Conservation (phyloP, 2,113 vertebrate species). For the Passer domesticus region DNA sequence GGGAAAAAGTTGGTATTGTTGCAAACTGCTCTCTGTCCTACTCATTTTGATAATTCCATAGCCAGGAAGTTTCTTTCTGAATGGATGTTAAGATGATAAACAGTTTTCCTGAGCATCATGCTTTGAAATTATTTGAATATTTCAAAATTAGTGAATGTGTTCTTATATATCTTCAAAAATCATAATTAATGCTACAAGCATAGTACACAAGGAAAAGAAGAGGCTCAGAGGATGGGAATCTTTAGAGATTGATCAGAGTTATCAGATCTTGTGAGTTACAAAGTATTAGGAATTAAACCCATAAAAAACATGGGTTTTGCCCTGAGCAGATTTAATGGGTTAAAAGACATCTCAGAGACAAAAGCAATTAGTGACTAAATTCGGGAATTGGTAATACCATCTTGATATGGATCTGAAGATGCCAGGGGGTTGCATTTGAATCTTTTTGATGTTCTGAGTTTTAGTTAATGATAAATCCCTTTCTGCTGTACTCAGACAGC, state of each 20-base stretch:
- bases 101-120: neutral
- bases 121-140: neutral
- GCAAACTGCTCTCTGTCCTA: neutral
- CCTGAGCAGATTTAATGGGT: neutral
- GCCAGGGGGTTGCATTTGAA: conserved; percentile 1
- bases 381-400: conserved; percentile 1
- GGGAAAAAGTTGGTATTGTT: neutral
- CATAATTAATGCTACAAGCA: conserved; percentile 2
- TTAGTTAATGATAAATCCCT: conserved; percentile 34
- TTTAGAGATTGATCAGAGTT: conserved; percentile 20
- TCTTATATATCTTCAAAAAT: neutral
- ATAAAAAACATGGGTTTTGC: conserved; percentile 3
- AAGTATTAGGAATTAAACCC: conserved; percentile 42
- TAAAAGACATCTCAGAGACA: conserved; percentile 48
- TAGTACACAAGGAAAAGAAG: neutral
- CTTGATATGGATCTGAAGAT: neutral
- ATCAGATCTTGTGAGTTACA: neutral
- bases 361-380: conserved; percentile 49
- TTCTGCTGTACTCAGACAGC: neutral
- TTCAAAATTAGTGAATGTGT: neutral
- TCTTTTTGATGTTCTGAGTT: conserved; percentile 47
- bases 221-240: neutral
- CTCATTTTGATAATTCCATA: neutral
- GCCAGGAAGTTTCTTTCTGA: neutral
- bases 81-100: neutral